Base-by-base conservation (phyloP, 2,888 invertebrate genomes). In the Calliopum simillimum region DNA sequence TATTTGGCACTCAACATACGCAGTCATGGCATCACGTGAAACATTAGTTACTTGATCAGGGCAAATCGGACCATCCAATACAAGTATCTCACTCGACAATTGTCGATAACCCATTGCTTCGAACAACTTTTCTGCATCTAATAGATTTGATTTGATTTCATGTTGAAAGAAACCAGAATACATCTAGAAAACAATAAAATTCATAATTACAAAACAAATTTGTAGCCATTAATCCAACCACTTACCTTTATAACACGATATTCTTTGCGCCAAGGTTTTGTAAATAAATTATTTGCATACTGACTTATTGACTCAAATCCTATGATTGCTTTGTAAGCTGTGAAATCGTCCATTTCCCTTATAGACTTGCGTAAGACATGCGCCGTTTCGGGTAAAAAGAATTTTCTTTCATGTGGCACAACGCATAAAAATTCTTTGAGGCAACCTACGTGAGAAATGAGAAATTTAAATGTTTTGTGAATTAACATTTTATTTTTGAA, bases 161-260 rank as follows among this genome's bases (percentile, higher is more conserved):
- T 96, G 95, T 81, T 94, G 94, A 87, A 91, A 96, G 86, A 93
- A 96, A 11, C 96, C 96, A 74, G 93, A 92, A 86, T 94, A 96
- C 77, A 94, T 88, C 95, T 95, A 55, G 81, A 84, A 73, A 73
- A 56, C 8, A 19, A 49, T 47, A 43, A 23, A 46, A 43, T 23
- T 19, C 33, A n/a, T 33, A 61, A 19, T 62, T 41, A 41, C 41
- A 14, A 11, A 16, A 19, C 13, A 16, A 43, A 61, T 4, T 3
- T 13, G 16, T 33, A 41, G 64, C 55, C 64, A 56, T 44, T 59
- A 55, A 70, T 47, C 1, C 2, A 72, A 8, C 78, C 79, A 47
- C 13, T 25, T 81, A 95, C 96, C 88, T 94, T 91, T 73, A 96
- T 90, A 73, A 90, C 89, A 77, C 91, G 89, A 83, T 94, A 97